Base-by-base conservation (phyloP, 2,113 vertebrate species). In the Manacus vitellinus region DNA sequence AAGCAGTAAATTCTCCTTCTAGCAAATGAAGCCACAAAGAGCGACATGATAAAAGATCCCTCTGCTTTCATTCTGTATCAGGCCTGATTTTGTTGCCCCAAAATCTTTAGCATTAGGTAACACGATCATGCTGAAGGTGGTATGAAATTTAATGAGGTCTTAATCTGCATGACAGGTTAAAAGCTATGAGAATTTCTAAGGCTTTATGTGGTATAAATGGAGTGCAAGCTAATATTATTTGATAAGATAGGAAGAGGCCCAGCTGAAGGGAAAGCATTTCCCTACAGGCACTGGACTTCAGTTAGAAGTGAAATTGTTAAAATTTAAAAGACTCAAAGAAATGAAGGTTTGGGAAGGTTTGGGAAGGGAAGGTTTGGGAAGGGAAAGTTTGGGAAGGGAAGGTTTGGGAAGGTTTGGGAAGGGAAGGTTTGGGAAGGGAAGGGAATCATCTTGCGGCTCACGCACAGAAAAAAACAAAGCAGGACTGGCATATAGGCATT, bases 231-330 rank as follows among this genome's bases (percentile, higher is more conserved):
- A 95, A 89, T 97, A 89, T 94, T 85, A 78, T 93, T 95, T 82
- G 97, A 96, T 97, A 97, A 97, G 96, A 96, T 91, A 96, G 44
- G 61, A 94, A 61, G 91, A 89, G 93, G 74, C 97, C 71, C 85
- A 74, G 47, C 56, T 65, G 44, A 88, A 92, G 55, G 55, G 44
- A 88, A 94, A 86, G 44, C 9, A 86, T 77, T 91, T 62, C 76
- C 22, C 52, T 94, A 49, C 17, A 88, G 58, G 31, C 31, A 90
- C 59, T 78, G 46, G 41, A 16, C 15, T 95, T 92, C 3, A 14
- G 47, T 90, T 94, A 73, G 68, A 92, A 92, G 15, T 22, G 14
- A 94, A 96, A 77, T 37, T 71, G 63, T n/a, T 70, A 56, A 80
- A 73, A 86, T 5, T 23, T 41, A 88, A 80, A 65, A 77, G 22